Conservation (phyloP, 2,797 vertebrate species). For the Vultur gryphus region DNA sequence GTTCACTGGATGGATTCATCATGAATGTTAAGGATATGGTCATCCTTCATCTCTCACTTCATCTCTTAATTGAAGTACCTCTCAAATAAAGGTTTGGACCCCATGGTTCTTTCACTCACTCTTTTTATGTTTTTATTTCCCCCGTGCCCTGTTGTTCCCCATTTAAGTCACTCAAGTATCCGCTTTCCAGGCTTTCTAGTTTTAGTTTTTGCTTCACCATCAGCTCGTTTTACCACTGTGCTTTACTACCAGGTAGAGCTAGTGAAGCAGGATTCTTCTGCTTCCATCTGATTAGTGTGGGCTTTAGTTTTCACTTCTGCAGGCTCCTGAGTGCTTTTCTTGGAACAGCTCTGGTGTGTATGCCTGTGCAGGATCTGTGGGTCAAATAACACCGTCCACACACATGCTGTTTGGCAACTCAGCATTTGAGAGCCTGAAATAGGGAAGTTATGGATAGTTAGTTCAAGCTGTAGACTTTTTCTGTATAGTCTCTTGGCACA, state of each 20-base stretch:
- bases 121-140: not conserved
- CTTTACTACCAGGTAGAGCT: not conserved
- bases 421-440: not conserved
- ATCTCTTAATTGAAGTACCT: not conserved
- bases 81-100: not conserved
- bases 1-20: not conserved
- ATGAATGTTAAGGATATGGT: not conserved
- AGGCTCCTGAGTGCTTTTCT: not conserved
- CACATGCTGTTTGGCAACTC: not conserved
- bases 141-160: fast-evolving
- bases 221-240: not conserved
- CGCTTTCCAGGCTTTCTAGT: not conserved
- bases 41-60: not conserved
- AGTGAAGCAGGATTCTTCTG: not conserved
- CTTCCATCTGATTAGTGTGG: not conserved
- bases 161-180: not conserved
- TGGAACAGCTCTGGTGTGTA: not conserved
- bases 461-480: not conserved
- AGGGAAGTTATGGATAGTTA: not conserved
- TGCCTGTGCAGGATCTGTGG: not conserved
- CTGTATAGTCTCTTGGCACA: not conserved
- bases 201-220: not conserved
- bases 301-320: not conserved
- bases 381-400: not conserved
- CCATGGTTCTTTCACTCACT: not conserved